phyloP scores from a whole-genome alignment of 2,113 vertebrate species.

The Sisor rabdophorus region DNA sequence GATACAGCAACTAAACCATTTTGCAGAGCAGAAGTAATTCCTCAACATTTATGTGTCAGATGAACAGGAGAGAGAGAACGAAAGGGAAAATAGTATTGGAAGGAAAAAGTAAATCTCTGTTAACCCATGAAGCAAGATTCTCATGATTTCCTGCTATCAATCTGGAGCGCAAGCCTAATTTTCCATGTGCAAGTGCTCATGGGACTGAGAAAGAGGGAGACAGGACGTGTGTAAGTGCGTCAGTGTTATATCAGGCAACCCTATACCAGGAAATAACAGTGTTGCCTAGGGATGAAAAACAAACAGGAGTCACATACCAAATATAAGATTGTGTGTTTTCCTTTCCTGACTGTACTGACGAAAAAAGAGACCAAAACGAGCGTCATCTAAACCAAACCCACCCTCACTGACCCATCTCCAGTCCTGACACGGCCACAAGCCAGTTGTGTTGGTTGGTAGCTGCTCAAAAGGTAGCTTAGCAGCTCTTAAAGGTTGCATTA shows the following conservation, averaged over 20 bases:
- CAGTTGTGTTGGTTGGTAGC: background rate
- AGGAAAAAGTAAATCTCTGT: background rate
- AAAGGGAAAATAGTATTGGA: conserved; percentile 3
- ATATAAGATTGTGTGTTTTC: conserved; percentile 48
- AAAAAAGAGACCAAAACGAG: conserved; percentile 22
- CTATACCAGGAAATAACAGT: conserved; percentile 55
- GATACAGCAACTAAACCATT: background rate
- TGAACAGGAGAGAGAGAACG: conserved; percentile 2
- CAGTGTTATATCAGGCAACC: conserved; percentile 48
- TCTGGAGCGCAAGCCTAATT: conserved; percentile 12
- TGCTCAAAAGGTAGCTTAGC: conserved; percentile 25
- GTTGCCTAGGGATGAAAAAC: conserved; percentile 58
- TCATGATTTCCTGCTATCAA: conserved; percentile 36
- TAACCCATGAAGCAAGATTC: conserved; percentile 18
- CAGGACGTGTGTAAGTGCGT: conserved; percentile 36
- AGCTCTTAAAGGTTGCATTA: conserved; percentile 22
- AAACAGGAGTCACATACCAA: conserved; percentile 49
- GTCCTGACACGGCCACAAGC: conserved; percentile 4
- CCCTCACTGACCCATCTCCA: conserved; percentile 3
- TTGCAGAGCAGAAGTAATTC: conserved; percentile 4
- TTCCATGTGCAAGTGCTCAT: background rate
- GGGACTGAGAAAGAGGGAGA: background rate
- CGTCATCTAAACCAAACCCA: conserved; percentile 26
- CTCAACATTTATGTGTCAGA: background rate
- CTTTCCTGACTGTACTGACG: conserved; percentile 21